Evolutionary conservation across 2,797 vertebrate genomes (phyloP), one percentile per base, ranked within the genome.

Genomic region (Sarcophilus harrisii): DNA sequence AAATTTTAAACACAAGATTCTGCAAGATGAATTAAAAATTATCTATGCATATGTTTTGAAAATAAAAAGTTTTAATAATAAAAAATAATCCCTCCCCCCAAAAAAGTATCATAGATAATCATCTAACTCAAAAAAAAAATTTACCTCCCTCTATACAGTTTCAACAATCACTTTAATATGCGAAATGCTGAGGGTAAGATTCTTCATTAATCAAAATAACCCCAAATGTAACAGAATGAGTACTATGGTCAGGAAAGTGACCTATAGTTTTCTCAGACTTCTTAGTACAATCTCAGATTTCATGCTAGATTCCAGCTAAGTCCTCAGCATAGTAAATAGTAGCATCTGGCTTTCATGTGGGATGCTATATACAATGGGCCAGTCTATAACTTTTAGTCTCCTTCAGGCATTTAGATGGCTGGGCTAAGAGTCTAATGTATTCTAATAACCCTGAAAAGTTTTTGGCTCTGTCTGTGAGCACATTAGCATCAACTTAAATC

Each of bases 401-500:
- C 98, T 96, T 90, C 95, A 98, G 98, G 98, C 98, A 97, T 97
- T 98, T 96, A 97, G 97, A 98, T 97, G 96, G 96, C 97, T 96
- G 98, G 98, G 98, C 98, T 96, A 92, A 60, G 96, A 96, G 98
- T 98, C 98, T 98, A 98, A 97, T 94, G 91, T 91, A 97, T 97
- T 98, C 95, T 98, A 98, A 98, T 96, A 98, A 98, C 98, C 98
- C 97, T 96, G 98, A 98, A 98, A 98, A 97, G 97, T 98, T 98
- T 98, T 96, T 98, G 98, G 97, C 97, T 98, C 96, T 92, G 96
- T 89, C 96, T 97, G 97, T 92, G 96, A 98, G 97, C 98, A 98
- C 98, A 98, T 98, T 98, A 98, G 98, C 98, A 98, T 98, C 98
- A 98, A 98, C 97, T 98, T 98, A 98, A 98, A 98, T 98, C 96